Base-by-base conservation (phyloP, 2,113 vertebrate species). In the Himantopus leucocephalus region DNA sequence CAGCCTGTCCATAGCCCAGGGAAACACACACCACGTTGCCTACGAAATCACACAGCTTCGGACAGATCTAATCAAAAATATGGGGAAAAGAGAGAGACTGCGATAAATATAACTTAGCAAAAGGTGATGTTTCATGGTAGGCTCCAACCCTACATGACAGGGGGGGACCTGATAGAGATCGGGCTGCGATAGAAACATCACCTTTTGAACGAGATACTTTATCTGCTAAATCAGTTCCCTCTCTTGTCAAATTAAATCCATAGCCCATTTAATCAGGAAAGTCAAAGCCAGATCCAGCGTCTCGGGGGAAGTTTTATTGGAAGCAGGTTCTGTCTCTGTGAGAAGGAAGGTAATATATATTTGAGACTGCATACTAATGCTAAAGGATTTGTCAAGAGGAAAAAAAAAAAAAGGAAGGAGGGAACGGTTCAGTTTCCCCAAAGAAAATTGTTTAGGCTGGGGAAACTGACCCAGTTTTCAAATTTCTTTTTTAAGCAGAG, bases 251-350 rank as follows among this genome's bases (percentile, higher is more conserved):
- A 85, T 94, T 76, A 90, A 95, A 90, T 80, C 94, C 59, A 12
- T 27, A 81, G 78, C 62, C 53, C 71, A 20, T 95, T 96, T 92
- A 88, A 92, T 96, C 92, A 88, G 85, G 62, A 76, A 68, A 94
- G 90, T 68, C 78, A 93, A 90, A 92, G 88, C 77, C 66, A 56
- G 78, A 60, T 72, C 85, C 24, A 24, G 43, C 19, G 66, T 88
- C 94, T 80, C 58, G 1, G 16, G 94, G 75, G 91, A 66, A 79
- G 92, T 93, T 97, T 85, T 90, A 70, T 80, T 75, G 92, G 82
- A 93, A 93, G 78, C 70, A 92, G 85, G 73, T 43, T 64, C 77
- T 70, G 59, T 9, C 59, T 62, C 52, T 53, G 81, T 24, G 73
- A 66, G 59, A 58, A 48, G 35, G 76, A 56, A 50, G 80, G 74